A percentile compares a stretch with the other conserved stretches of the same genome.
Conservation (phyloP, 2,888 invertebrate species). For the Lycocerus yunnanus region DNA sequence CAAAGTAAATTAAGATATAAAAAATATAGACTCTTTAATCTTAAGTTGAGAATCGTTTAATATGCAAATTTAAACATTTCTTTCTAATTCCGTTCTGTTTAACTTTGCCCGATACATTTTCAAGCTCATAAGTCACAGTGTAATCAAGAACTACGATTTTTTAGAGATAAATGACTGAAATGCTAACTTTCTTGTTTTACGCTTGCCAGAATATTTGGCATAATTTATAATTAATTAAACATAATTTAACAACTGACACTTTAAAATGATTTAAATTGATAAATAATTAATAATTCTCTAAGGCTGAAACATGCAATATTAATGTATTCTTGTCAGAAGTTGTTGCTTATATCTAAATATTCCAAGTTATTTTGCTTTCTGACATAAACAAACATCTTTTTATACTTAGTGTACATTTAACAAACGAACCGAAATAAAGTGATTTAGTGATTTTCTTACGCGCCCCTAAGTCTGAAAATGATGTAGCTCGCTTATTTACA, state of each 20-base stretch:
- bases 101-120: neutral
- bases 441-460: constrained; percentile 34
- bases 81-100: neutral
- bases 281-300: neutral
- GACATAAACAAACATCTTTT: constrained; percentile 27
- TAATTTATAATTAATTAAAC: neutral
- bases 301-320: neutral
- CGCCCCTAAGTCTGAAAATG: constrained; percentile 27
- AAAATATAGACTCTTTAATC: neutral
- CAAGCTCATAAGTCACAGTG: neutral
- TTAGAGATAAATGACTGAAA: neutral
- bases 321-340: constrained; percentile 3
- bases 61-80: neutral
- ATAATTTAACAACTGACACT: neutral
- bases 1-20: neutral
- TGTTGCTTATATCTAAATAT: neutral
- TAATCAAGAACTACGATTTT: neutral
- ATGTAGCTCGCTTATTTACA: constrained; percentile 27
- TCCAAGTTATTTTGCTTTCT: constrained; percentile 19
- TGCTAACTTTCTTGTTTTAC: neutral
- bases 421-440: constrained; percentile 29
- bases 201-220: neutral
- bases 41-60: neutral
- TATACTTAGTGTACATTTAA: constrained; percentile 30
- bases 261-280: neutral